Evolutionary conservation across 2,888 invertebrate species (phyloP).

Genomic region (Clistopyga incitator): DNA sequence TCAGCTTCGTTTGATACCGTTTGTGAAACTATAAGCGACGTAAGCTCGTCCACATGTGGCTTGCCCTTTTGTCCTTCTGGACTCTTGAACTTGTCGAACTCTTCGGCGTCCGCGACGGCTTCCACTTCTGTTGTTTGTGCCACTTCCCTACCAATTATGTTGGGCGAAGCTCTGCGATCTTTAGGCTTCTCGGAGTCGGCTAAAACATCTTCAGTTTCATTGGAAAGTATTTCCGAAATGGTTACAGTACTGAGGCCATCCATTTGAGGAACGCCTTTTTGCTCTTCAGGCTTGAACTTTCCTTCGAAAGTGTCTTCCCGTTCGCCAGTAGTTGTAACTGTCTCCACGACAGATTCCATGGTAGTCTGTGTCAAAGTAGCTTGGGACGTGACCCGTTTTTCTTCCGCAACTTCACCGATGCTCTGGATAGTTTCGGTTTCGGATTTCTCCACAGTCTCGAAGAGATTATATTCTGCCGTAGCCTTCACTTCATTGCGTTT

Average conservation of each 20-base stretch:
- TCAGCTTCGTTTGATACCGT: slow-evolving; percentile 75
- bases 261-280: slow-evolving; percentile 75
- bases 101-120: slow-evolving; percentile 74
- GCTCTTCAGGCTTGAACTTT: slow-evolving; percentile 73
- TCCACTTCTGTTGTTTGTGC: slow-evolving; percentile 82
- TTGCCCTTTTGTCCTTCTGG: slow-evolving; percentile 74
- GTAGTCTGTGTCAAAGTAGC: slow-evolving; percentile 75
- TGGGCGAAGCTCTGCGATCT: slow-evolving; percentile 76
- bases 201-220: slow-evolving; percentile 74
- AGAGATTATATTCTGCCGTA: slow-evolving; percentile 71
- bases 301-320: slow-evolving; percentile 80
- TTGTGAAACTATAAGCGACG: slow-evolving; percentile 74
- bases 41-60: slow-evolving; percentile 75
- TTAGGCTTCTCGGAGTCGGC: slow-evolving; percentile 73
- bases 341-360: slow-evolving; percentile 73
- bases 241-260: slow-evolving; percentile 75
- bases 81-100: slow-evolving; percentile 68
- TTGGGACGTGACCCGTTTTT: slow-evolving; percentile 72
- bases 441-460: slow-evolving; percentile 74
- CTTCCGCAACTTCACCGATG: slow-evolving; percentile 73
- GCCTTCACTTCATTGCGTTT: slow-evolving; percentile 64
- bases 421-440: slow-evolving; percentile 76
- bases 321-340: slow-evolving; percentile 82
- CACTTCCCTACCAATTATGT: slow-evolving; percentile 79
- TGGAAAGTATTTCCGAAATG: slow-evolving; percentile 76